Percentiles rank a stretch among this genome's conserved stretches.
These are phyloP conservation scores for Calliphora vomitoria DNA, from an alignment of 2,888 invertebrate species.

Conservation along the genomic window DNA sequence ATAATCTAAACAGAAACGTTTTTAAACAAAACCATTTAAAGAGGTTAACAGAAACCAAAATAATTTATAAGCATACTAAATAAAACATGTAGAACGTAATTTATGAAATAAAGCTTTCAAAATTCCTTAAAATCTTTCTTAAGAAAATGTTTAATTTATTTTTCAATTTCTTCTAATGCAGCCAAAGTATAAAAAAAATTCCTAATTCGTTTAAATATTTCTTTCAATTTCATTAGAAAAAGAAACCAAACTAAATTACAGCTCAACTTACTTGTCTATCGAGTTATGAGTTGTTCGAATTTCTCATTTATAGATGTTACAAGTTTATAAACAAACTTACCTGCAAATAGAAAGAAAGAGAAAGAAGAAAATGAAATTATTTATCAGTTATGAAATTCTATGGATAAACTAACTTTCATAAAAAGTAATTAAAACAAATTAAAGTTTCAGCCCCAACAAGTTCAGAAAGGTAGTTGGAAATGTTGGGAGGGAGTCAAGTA, in stretches of 20 bases:
- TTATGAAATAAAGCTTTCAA: too few relatives aligned
- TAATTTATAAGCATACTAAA: too few relatives aligned
- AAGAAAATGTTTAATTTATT: neutral
- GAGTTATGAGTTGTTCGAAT: neutral
- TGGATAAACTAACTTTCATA: conserved; percentile 57
- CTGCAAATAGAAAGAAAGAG: conserved; percentile 46
- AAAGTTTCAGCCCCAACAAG: conserved; percentile 42
- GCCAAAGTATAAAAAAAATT: neutral
- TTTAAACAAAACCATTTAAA: neutral
- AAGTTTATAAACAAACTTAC: conserved; percentile 61
- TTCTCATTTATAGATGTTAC: conserved; percentile 12
- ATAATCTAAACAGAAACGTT: neutral
- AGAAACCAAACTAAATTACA: conserved; percentile 19
- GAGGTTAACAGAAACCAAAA: neutral
- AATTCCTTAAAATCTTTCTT: neutral
- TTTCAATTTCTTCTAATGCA: neutral
- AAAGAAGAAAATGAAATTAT: conserved; percentile 53
- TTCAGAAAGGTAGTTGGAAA: too few relatives aligned
- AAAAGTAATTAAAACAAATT: conserved; percentile 71
- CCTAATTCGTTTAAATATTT: neutral
- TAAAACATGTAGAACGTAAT: too few relatives aligned
- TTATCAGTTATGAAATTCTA: conserved; percentile 63
- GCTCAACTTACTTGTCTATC: conserved; percentile 8
- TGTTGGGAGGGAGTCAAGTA: neutral
- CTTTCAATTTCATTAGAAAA: neutral